Evolutionary conservation across 2,888 invertebrate genomes (phyloP).

Genomic region (Tethea ocularis): DNA sequence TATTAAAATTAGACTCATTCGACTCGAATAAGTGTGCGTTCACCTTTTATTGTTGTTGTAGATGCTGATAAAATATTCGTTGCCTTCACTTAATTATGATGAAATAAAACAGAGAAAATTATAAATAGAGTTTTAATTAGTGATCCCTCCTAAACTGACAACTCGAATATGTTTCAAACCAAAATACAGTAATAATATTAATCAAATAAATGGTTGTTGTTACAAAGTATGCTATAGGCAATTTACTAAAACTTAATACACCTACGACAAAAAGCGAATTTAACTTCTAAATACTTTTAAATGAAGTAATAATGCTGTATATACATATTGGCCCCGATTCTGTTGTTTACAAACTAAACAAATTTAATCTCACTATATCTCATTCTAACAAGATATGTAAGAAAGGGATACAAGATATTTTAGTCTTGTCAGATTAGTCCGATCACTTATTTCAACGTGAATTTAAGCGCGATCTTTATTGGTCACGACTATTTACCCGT

Average conservation of each 20-base stretch:
- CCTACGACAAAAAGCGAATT: background rate
- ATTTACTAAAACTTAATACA: background rate
- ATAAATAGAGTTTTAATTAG: constrained; percentile 71
- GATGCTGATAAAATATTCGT: constrained; percentile 14
- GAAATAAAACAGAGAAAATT: constrained; percentile 70
- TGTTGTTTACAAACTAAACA: no score
- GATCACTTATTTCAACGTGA: no score
- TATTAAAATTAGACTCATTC: no score
- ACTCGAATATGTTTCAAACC: constrained; percentile 23
- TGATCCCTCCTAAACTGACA: constrained; percentile 55
- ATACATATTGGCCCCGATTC: no score
- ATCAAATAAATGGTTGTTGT: background rate
- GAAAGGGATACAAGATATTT: no score
- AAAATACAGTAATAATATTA: constrained; percentile 21
- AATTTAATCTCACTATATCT: no score
- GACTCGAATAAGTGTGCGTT: no score
- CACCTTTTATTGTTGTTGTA: background rate
- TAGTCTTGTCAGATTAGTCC: no score
- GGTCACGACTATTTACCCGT: no score
- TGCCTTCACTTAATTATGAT: constrained; percentile 21
- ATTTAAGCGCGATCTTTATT: no score
- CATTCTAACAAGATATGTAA: no score
- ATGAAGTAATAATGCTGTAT: no score
- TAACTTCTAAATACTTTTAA: background rate
- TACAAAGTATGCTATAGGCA: background rate